phyloP scores from a whole-genome alignment of 53 echinoderm and acorn worm genomes.

The Mesocentrotus franciscanus region DNA sequence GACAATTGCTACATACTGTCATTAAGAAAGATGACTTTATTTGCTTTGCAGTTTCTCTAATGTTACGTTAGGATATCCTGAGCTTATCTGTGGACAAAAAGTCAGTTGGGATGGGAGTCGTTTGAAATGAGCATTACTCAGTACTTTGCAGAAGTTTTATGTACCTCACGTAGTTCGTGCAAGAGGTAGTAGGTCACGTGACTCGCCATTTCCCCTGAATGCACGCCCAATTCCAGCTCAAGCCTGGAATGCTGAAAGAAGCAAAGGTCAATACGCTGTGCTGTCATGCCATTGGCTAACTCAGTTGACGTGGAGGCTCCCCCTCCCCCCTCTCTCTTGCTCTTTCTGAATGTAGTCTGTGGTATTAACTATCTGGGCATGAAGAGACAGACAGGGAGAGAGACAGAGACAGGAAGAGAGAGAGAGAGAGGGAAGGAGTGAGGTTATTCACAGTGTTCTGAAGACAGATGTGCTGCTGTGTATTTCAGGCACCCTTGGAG shows the following conservation, averaged over 20 bases:
- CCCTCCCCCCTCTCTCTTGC: conserved; percentile 30
- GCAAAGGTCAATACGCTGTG: conserved; percentile 63
- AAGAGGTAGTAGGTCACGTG: not conserved
- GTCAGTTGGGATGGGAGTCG: not conserved
- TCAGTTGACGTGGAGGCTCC: conserved; percentile 7
- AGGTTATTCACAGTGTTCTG: not conserved
- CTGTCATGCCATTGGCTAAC: conserved; percentile 54
- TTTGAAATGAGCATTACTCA: not conserved
- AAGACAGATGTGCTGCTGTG: not conserved
- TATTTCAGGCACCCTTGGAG: not conserved
- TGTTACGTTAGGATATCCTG: not conserved
- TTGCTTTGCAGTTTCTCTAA: not conserved
- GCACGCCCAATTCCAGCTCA: conserved; percentile 56
- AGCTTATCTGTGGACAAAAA: not conserved
- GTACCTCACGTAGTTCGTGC: not conserved
- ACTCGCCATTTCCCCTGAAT: conserved; percentile 19
- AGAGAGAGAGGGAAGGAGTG: not conserved
- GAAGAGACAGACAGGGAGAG: not conserved
- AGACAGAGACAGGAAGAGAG: not conserved
- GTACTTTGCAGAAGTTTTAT: conserved; percentile 24
- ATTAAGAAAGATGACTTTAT: not conserved
- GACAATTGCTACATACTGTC: too few species aligned
- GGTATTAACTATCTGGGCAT: not conserved
- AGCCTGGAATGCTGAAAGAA: conserved; percentile 59
- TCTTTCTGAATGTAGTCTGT: not conserved